A percentile compares a stretch with the other conserved stretches of the same genome.
Evolutionary conservation across 2,888 invertebrate genomes (phyloP).

Genomic region (Coleophora deauratella): DNA sequence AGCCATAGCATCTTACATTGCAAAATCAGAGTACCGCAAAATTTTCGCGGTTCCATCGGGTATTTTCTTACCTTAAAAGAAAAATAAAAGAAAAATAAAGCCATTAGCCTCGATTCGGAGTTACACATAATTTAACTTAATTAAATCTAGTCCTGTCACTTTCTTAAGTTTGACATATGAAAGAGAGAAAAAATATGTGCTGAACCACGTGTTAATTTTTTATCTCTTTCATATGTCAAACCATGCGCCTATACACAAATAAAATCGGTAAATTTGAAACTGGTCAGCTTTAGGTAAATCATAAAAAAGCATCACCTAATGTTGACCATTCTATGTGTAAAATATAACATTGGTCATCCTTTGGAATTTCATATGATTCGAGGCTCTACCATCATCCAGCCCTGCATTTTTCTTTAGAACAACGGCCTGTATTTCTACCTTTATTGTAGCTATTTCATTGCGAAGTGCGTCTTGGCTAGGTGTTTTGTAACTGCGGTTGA

Average conservation of each 20-base stretch:
- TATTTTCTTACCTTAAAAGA: neutral
- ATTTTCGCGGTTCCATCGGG: neutral
- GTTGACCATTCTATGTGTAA: neutral
- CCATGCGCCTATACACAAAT: neutral
- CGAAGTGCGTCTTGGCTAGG: too few relatives aligned
- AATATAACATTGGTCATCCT: neutral
- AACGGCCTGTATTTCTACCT: neutral
- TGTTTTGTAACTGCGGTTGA: too few relatives aligned
- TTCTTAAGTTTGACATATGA: neutral
- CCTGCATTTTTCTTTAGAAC: neutral
- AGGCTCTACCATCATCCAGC: conserved; percentile 3
- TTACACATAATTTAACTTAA: too few relatives aligned
- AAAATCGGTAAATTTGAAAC: neutral
- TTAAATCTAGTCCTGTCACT: neutral
- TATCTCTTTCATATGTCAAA: neutral
- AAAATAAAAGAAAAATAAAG: neutral
- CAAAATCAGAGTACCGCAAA: conserved; percentile 4
- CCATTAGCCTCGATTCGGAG: too few relatives aligned
- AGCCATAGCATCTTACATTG: conserved; percentile 3
- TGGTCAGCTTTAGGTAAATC: neutral
- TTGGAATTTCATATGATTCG: too few relatives aligned
- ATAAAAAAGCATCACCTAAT: neutral
- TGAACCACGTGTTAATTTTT: neutral
- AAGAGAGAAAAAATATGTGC: neutral
- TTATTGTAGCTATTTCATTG: too few relatives aligned